Evolutionary conservation across 1,140 invertebrate species (phyloP), one percentile per base, ranked within the genome.

Genomic region (Drosophila tsacasi): DNA sequence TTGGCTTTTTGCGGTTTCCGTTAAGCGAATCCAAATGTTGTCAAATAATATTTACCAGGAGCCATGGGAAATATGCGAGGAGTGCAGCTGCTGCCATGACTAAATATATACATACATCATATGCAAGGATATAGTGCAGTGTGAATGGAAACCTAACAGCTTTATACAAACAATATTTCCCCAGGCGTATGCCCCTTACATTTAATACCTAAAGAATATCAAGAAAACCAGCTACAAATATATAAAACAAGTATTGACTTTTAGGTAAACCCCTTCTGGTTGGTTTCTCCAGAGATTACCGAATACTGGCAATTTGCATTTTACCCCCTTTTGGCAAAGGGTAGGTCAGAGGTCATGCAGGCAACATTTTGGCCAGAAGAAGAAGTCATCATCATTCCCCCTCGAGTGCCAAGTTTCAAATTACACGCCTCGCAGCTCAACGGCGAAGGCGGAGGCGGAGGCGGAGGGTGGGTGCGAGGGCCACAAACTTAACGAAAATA

Each of bases 21-120:
- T 39, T 46, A 30, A 54, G 62, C 71, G 69, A 68, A 47, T 52
- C 68, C 85, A 89, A 83, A 89, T 83, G 68, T 89, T 89, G 76
- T 87, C 83, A 83, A 87, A 87, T 83, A 89, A 89, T 89, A 89
- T 89, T 89, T 87, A 83, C 80, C 67, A 67, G 80, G 40, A 47
- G 19, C 40, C 52, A 25, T 46, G 59, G 57, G 49, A 73, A 73
- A 73, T 72, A 39, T 35, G 13, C 27, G 21, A 19, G 17, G 39
- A 44, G 13, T 35, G 12, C 27, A 57, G 32, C 54, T 57, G 54
- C 35, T 25, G 19, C 19, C 17, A 3, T 57, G 54, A 57, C 3
- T 15, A 55, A 23, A 23, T 7, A 35, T 23, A 15, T 19, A 35
- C 30, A 61, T 42, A 35, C 5, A 37, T 37, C 35, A 35, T 1